Base-by-base conservation (phyloP, 1,140 invertebrate species). In the Sinella curviseta region DNA sequence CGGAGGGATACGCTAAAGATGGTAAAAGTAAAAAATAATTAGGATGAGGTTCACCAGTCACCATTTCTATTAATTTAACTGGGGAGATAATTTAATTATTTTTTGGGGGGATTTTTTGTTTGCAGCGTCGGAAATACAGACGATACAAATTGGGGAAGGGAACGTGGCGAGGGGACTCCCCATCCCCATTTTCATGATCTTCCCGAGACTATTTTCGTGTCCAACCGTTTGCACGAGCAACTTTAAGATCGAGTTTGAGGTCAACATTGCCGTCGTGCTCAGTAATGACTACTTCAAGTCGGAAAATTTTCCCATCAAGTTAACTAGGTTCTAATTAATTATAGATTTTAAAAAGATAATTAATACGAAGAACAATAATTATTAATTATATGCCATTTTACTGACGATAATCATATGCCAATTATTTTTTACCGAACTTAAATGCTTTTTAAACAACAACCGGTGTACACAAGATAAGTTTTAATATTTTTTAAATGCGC, bases 191-290 rank as follows among this genome's bases (percentile, higher is more conserved):
- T 93, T 95, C 87, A 97, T 98, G 96, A 91, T 98, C 82, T 94
- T 99, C 87, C 97, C 97, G 75, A 88, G 97, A 70, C 88, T 98
- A 24, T 99, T 99, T 88, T 97, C 96, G 0, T 98, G 97, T 87
- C 95, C 96, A 17, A 96, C 96, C 55, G 89, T 97, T 35, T 90
- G 91, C 55, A 97, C 96, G 8, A 92, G 91, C 83, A 96, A 97
- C 88, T 99, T 99, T 87, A 98, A 97, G 92, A 94, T 99, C 82
- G 97, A 98, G 87, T 99, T 99, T 89, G 96, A 98, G 88, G 89
- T 98, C 0, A 98, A 98, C 87, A 90, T 99, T 76, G 94, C 97
- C 0, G 90, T 98, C 30, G 91, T 98, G 48, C 97, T 98, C 86
- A 92, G 95, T 85, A 94, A 98, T 87, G 95, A 98, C 85, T 94